These are phyloP conservation scores for Petrocephalus schoutedeni DNA, from an alignment of 2,797 vertebrate genomes.

Conservation along the genomic window DNA sequence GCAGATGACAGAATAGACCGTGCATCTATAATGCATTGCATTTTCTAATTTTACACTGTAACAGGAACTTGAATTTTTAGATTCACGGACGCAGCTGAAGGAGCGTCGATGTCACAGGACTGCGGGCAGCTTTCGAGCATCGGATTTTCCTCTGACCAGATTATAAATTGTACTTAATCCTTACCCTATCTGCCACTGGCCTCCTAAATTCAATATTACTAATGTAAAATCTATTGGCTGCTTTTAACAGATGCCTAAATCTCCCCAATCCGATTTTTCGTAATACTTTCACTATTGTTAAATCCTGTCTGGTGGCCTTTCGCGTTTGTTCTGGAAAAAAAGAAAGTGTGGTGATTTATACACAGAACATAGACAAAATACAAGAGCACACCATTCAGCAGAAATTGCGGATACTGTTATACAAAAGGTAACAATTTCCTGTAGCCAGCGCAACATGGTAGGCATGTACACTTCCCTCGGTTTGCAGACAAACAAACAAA, in stretches of 20 bases:
- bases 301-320: conserved; percentile 54
- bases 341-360: conserved; percentile 11
- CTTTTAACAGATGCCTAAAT: conserved; percentile 71
- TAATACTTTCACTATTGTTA: conserved; percentile 65
- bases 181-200: conserved; percentile 38
- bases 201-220: conserved; percentile 68
- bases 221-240: conserved; percentile 72
- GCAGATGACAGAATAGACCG: conserved; percentile 1
- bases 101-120: conserved; percentile 23
- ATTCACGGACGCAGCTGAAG: conserved; percentile 29
- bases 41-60: conserved; percentile 15
- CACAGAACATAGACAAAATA: not conserved
- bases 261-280: conserved; percentile 53
- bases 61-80: conserved; percentile 15
- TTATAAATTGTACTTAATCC: conserved; percentile 67
- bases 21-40: conserved; percentile 10
- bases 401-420: conserved; percentile 12
- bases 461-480: not conserved
- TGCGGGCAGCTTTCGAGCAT: conserved; percentile 41
- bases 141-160: conserved; percentile 59
- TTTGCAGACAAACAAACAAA: not conserved
- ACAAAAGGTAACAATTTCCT: conserved; percentile 16
- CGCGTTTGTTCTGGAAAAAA: conserved; percentile 41
- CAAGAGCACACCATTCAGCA: not conserved
- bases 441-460: not conserved